A percentile compares a stretch with the other conserved stretches of the same genome.
These are phyloP conservation scores for Thysanoteuthis rhombus DNA, from an alignment of 2,888 invertebrate genomes.

Conservation along the genomic window DNA sequence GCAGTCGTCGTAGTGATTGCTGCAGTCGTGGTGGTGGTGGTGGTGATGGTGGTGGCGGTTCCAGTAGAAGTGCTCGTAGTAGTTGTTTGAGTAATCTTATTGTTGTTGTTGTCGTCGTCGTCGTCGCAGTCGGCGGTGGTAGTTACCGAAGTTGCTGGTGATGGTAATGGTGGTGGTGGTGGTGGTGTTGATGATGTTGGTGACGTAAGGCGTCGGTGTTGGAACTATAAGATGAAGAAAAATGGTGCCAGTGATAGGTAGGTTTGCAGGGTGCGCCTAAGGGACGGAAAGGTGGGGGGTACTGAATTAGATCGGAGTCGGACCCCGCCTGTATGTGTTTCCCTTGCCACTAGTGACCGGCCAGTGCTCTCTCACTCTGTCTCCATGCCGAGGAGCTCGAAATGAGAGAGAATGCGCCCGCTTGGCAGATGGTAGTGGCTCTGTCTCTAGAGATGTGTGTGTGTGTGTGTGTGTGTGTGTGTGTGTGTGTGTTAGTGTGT, in stretches of 20 bases:
- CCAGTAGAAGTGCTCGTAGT: not conserved
- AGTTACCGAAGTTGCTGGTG: not conserved
- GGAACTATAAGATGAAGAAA: not conserved
- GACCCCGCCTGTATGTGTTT: not conserved
- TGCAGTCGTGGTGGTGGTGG: not conserved
- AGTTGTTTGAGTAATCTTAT: not conserved
- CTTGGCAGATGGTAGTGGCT: too few relatives aligned
- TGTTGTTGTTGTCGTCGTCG: not conserved
- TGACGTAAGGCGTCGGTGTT: not conserved
- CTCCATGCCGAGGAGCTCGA: too few relatives aligned
- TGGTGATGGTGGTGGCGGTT: not conserved
- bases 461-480: not conserved
- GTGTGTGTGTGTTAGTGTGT: too few relatives aligned
- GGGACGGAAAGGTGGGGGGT: not conserved
- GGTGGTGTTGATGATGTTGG: not conserved
- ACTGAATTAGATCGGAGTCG: not conserved
- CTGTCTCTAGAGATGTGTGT: not conserved
- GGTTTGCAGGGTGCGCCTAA: not conserved
- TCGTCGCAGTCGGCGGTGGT: not conserved
- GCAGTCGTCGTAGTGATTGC: not conserved
- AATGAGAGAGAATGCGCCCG: too few relatives aligned
- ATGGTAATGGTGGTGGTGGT: not conserved
- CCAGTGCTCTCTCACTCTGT: too few relatives aligned
- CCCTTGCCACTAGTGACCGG: too few relatives aligned
- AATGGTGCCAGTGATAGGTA: not conserved